Evolutionary conservation across 2,797 vertebrate species (phyloP), one percentile per base, ranked within the genome.

Genomic region (Mareca penelope): DNA sequence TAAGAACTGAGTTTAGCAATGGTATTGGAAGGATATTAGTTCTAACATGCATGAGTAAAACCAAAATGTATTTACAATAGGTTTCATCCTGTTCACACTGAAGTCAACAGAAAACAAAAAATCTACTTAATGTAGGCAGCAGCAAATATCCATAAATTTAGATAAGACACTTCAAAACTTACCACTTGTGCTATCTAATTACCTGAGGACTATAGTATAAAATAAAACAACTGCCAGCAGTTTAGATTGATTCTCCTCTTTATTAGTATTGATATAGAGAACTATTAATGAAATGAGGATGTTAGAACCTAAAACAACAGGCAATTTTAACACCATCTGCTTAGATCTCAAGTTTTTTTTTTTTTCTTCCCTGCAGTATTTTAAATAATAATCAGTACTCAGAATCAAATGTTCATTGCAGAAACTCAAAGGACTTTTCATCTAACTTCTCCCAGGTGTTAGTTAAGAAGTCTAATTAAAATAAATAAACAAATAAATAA

Each of bases 381-480:
- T 94, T 89, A 91, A 93, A 93, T 83, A 84, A 80, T 46, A 42
- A 76, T 31, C 69, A 67, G 15, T 42, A 29, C 44, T 75, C 53
- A 46, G 56, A 78, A 69, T 44, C 55, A 69, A 64, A 8, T 10
- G 81, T 68, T 60, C 59, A 79, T 60, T 63, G 40, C 33, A 94
- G 83, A 83, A 33, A 80, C 29, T 63, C 44, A 61, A 88, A 83
- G 29, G 73, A 87, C 44, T 42, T 83, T 33, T 68, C 42, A n/a
- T 42, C 40, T 88, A 84, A 82, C 18, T 48, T 89, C 75, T 94
- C 65, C 55, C 52, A 55, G 42, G 14, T 4, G 39, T 59, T 86
- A 89, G 90, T 71, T 71, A 82, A 85, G 70, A 85, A 90, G 31
- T 6, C 37, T 72, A 73, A 89, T 44, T 44, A 19, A 93, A 93